phyloP scores from a whole-genome alignment of 2,113 vertebrate genomes.

The Eudyptes chrysolophus region DNA sequence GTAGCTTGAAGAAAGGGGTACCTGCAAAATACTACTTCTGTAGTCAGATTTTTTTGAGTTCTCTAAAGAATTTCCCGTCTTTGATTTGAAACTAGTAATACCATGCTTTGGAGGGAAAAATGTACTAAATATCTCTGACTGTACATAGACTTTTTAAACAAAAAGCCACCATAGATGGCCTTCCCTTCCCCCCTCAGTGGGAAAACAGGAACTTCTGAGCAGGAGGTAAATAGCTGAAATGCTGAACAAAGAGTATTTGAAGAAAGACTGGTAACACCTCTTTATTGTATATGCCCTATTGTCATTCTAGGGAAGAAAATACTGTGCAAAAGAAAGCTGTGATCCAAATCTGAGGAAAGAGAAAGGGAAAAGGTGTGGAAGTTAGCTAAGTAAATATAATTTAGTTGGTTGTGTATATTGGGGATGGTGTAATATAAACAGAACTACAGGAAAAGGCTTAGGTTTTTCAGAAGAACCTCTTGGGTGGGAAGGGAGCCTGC shows the following conservation, averaged over 20 bases:
- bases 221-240: constrained; percentile 22
- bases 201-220: constrained; percentile 42
- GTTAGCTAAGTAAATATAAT: constrained; percentile 19
- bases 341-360: background rate
- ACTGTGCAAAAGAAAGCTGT: background rate
- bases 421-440: constrained; percentile 12
- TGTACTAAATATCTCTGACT: background rate
- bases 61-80: background rate
- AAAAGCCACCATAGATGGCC: background rate
- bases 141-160: background rate
- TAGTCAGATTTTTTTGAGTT: background rate
- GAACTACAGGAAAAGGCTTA: background rate
- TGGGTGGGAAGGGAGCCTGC: background rate
- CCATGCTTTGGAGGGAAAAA: background rate
- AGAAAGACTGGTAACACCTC: constrained; percentile 24
- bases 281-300: background rate
- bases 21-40: background rate
- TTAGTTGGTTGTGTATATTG: background rate
- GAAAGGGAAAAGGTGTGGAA: constrained; percentile 42
- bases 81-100: background rate
- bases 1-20: background rate
- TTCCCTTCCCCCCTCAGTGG: constrained; percentile 13
- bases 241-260: background rate
- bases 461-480: background rate
- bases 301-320: constrained; percentile 6